These are phyloP conservation scores for Lagocephalus sceleratus DNA, from an alignment of 2,797 vertebrate genomes.

Conservation along the genomic window DNA sequence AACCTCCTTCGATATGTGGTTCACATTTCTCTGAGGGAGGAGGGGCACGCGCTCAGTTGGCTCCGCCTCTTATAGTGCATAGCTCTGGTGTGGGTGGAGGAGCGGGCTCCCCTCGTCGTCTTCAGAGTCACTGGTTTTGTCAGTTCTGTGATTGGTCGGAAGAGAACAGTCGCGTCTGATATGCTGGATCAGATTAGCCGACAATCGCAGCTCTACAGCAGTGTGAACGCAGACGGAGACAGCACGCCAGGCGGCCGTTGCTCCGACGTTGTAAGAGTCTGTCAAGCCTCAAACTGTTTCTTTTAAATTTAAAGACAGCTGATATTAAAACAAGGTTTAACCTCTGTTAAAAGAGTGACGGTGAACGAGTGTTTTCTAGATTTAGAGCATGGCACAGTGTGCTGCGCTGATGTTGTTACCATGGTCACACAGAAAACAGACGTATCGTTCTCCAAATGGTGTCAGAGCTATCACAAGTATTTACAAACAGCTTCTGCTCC, in stretches of 20 bases:
- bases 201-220: conserved; percentile 16
- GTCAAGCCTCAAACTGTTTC: no score
- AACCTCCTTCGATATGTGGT: background rate
- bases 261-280: no score
- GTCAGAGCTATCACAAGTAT: conserved; percentile 29
- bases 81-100: conserved; percentile 47
- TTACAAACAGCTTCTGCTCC: conserved; percentile 42
- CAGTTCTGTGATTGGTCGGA: conserved; percentile 17
- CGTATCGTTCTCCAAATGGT: background rate
- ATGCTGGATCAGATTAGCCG: conserved; percentile 31
- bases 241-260: background rate
- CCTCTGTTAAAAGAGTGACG: no score
- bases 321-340: no score
- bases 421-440: conserved; percentile 10
- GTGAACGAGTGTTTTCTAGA: no score
- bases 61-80: conserved; percentile 59
- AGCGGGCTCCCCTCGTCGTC: conserved; percentile 28
- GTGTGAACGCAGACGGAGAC: conserved; percentile 20
- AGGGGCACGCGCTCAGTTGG: conserved; percentile 1
- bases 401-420: conserved; percentile 7
- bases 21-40: conserved; percentile 60
- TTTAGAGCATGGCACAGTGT: conserved; percentile 13
- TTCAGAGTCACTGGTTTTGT: conserved; percentile 40
- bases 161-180: conserved; percentile 43
- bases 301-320: no score